Percentiles rank a stretch among this genome's conserved stretches.
Evolutionary conservation across 2,113 vertebrate genomes (phyloP).

Genomic region (Lycaon pictus): DNA sequence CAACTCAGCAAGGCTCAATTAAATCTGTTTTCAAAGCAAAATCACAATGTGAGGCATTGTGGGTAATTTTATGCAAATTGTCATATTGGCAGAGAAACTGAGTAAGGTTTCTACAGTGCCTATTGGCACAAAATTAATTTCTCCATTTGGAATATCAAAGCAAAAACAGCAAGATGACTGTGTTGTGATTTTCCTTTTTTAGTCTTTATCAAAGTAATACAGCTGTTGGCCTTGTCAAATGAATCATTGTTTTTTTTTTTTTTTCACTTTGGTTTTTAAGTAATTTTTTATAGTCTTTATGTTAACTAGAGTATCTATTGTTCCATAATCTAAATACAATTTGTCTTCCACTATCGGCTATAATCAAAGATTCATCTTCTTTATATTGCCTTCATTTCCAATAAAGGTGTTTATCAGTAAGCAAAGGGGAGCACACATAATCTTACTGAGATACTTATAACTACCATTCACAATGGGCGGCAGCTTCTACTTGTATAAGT

Average conservation of each 20-base stretch:
- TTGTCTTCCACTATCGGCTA: conserved; percentile 49
- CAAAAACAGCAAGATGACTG: conserved; percentile 77
- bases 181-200: conserved; percentile 67
- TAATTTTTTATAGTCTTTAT: conserved; percentile 57
- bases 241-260: conserved; percentile 75
- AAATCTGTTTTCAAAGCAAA: conserved; percentile 89
- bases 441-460: not conserved
- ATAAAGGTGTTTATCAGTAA: not conserved
- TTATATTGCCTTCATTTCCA: conserved; percentile 19
- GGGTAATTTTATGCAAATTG: conserved; percentile 87
- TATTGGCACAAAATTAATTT: conserved; percentile 83
- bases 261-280: conserved; percentile 72
- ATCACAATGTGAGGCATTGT: conserved; percentile 85
- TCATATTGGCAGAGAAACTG: conserved; percentile 85
- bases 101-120: conserved; percentile 77
- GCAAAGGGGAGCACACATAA: not conserved
- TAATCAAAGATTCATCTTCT: conserved; percentile 77
- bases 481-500: not conserved
- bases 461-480: not conserved
- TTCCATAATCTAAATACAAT: conserved; percentile 69
- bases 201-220: conserved; percentile 74
- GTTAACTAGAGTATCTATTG: conserved; percentile 53
- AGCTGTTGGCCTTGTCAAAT: conserved; percentile 64
- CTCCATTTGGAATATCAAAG: conserved; percentile 72
- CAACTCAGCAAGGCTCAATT: conserved; percentile 88